Evolutionary conservation across 2,888 invertebrate genomes (phyloP).

Genomic region (Drosophila nr. perissopoda): DNA sequence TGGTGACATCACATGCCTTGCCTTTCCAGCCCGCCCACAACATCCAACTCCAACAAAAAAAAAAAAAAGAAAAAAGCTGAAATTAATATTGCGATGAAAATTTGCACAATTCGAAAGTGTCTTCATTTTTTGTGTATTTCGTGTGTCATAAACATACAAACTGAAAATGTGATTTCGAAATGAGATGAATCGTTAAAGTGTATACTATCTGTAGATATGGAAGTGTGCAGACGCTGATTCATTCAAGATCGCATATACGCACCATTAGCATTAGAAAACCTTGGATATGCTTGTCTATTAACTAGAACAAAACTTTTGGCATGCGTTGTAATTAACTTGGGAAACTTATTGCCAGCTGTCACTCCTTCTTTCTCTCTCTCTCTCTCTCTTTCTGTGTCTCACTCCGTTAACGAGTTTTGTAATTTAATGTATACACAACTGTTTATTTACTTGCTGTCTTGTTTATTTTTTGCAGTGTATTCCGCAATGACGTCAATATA

Average conservation of each 20-base stretch:
- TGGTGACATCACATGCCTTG: constrained; percentile 70
- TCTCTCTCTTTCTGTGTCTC: constrained; percentile 22
- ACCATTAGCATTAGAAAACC: constrained; percentile 82
- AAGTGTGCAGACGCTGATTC: constrained; percentile 50
- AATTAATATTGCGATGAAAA: constrained; percentile 20
- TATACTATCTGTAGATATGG: constrained; percentile 30
- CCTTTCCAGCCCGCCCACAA: constrained; percentile 59
- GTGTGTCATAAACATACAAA: constrained; percentile 16
- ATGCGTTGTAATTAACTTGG: constrained; percentile 50
- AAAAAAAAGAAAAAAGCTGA: neutral
- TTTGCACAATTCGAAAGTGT: constrained; percentile 23
- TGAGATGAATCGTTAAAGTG: constrained; percentile 59
- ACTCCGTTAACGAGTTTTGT: constrained; percentile 57
- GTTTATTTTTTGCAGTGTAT: constrained; percentile 62
- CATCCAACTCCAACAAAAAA: constrained; percentile 29
- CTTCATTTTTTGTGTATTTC: neutral
- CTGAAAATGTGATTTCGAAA: constrained; percentile 48
- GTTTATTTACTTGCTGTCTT: constrained; percentile 59
- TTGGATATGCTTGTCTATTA: constrained; percentile 52
- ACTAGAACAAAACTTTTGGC: constrained; percentile 56
- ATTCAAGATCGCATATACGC: constrained; percentile 70
- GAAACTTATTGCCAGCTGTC: constrained; percentile 30
- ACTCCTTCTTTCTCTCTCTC: neutral
- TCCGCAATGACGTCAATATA: constrained; percentile 70
- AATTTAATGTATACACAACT: constrained; percentile 35